Evolutionary conservation across 2,113 vertebrate species (phyloP).

Genomic region (Herpailurus yagouaroundi): DNA sequence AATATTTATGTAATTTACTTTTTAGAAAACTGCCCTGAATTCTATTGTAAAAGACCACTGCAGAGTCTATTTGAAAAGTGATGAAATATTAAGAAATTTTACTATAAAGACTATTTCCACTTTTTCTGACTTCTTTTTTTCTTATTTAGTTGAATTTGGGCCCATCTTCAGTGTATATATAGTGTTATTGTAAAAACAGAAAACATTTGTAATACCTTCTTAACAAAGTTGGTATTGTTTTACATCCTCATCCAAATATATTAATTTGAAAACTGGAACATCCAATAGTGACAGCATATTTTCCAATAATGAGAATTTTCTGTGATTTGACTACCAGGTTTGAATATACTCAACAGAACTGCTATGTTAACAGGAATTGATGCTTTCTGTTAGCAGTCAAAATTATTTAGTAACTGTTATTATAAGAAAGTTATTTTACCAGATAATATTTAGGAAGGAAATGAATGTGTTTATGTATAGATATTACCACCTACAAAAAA

Average conservation of each 20-base stretch:
- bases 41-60: not conserved
- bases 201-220: not conserved
- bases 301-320: not conserved
- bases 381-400: not conserved
- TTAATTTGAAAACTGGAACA: not conserved
- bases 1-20: not conserved
- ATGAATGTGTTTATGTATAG: not conserved
- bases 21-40: not conserved
- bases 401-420: not conserved
- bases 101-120: not conserved
- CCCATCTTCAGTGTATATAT: not conserved
- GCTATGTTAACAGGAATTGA: not conserved
- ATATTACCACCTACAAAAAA: not conserved
- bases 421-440: not conserved
- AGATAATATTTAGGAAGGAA: not conserved
- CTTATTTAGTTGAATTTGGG: not conserved
- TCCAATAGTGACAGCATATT: not conserved
- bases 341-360: not conserved
- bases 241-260: not conserved
- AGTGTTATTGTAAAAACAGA: not conserved
- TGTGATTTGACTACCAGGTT: not conserved
- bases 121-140: not conserved
- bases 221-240: not conserved
- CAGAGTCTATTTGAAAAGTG: not conserved
- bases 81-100: conserved; percentile 10